These are phyloP conservation scores for Hirtodrosophila cameraria DNA, from an alignment of 2,888 invertebrate species.

Conservation along the genomic window DNA sequence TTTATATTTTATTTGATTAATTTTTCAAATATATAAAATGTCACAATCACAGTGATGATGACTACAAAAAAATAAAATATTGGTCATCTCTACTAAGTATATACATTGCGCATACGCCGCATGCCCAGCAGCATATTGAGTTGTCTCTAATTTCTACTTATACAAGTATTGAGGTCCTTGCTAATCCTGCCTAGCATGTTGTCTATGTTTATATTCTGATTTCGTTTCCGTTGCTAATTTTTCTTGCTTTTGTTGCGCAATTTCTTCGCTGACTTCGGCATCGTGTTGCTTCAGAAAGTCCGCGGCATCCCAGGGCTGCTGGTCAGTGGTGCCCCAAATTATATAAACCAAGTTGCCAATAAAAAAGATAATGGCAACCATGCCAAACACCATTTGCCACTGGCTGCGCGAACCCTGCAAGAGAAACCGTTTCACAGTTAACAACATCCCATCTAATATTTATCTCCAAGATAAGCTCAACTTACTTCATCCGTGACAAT, in stretches of 20 bases:
- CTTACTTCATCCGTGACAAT: conserved; percentile 83
- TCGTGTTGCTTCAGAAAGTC: conserved; percentile 48
- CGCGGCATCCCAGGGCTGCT: conserved; percentile 88
- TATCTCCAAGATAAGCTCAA: conserved; percentile 58
- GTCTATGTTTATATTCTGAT: conserved; percentile 8
- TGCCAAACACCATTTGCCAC: conserved; percentile 90
- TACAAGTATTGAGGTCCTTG: conserved; percentile 25
- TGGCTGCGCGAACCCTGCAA: conserved; percentile 85
- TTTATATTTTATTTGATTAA: too few species aligned
- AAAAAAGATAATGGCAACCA: conserved; percentile 88
- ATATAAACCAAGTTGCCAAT: conserved; percentile 88
- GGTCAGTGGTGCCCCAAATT: conserved; percentile 87
- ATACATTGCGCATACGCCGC: conserved; percentile 32
- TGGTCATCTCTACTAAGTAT: too few species aligned
- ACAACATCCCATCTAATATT: too few species aligned
- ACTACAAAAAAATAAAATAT: too few species aligned
- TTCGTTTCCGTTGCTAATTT: not conserved
- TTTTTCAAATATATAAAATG: too few species aligned
- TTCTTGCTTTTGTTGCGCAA: not conserved
- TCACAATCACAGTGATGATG: too few species aligned
- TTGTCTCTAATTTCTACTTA: conserved; percentile 21
- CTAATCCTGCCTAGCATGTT: conserved; percentile 8
- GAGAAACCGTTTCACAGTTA: too few species aligned
- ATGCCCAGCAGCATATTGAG: conserved; percentile 19
- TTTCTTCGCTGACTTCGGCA: conserved; percentile 22